These are phyloP conservation scores for Aleiodes leptofemur DNA, from an alignment of 2,888 invertebrate genomes.

Conservation along the genomic window DNA sequence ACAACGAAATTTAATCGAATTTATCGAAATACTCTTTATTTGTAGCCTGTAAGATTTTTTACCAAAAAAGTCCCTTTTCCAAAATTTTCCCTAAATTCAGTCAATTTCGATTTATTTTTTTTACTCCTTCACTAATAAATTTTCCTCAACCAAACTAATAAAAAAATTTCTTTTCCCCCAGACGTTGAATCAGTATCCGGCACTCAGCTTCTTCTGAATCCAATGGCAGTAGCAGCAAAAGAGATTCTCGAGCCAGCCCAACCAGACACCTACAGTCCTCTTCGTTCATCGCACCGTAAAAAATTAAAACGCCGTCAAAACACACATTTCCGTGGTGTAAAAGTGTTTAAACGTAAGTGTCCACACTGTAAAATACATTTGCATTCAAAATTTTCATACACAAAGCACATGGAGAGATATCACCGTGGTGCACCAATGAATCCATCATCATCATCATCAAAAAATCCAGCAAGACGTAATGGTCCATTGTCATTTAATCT, in stretches of 20 bases:
- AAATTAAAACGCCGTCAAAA: constrained; percentile 65
- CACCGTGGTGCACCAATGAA: constrained; percentile 56
- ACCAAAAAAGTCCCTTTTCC: no score
- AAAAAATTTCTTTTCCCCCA: neutral
- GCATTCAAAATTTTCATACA: constrained; percentile 68
- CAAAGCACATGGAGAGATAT: constrained; percentile 70
- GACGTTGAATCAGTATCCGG: constrained; percentile 63
- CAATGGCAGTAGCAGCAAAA: constrained; percentile 58
- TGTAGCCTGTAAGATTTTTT: no score
- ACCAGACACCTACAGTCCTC: constrained; percentile 46
- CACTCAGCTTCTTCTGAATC: constrained; percentile 65
- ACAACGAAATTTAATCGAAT: constrained; percentile 66
- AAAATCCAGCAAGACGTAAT: constrained; percentile 2
- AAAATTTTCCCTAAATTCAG: no score
- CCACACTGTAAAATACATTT: constrained; percentile 67
- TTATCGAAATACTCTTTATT: no score
- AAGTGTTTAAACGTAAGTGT: constrained; percentile 68
- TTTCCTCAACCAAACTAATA: no score
- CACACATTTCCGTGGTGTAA: constrained; percentile 67
- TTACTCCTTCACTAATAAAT: constrained; percentile 51
- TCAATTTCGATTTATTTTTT: no score
- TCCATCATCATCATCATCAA: constrained; percentile 18
- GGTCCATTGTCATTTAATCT: constrained; percentile 11
- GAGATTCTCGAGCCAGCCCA: constrained; percentile 66
- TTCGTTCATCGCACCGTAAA: constrained; percentile 62